phyloP scores from a whole-genome alignment of 2,113 vertebrate genomes.

The Cynocephalus volans region DNA sequence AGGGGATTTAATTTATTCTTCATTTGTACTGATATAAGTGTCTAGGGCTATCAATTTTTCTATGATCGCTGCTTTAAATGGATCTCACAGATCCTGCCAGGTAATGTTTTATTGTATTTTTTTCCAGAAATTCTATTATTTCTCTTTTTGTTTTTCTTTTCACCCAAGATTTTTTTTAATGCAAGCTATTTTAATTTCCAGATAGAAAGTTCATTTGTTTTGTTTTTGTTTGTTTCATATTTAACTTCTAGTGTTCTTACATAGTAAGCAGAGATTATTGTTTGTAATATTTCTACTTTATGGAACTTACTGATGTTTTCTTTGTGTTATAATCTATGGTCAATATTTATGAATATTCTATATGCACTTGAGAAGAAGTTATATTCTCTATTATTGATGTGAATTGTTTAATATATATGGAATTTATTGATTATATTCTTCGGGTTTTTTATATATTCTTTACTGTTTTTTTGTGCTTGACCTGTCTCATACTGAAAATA shows the following conservation, averaged over 20 bases:
- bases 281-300: neutral
- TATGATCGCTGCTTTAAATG: neutral
- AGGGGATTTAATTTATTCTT: neutral
- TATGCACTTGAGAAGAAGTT: neutral
- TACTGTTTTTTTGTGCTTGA: neutral
- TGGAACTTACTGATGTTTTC: neutral
- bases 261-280: neutral
- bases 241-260: neutral
- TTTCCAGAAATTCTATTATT: neutral
- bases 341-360: neutral
- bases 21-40: neutral
- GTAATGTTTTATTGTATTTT: neutral
- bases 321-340: neutral
- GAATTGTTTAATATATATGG: neutral
- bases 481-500: neutral
- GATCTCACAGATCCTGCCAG: neutral
- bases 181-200: conserved; percentile 6
- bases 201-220: neutral
- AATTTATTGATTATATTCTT: neutral
- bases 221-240: neutral
- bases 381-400: neutral
- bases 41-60: neutral
- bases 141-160: neutral
- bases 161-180: neutral
- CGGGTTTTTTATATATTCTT: neutral